Evolutionary conservation across 2,888 invertebrate genomes (phyloP).

Genomic region (Calameuta idolon): DNA sequence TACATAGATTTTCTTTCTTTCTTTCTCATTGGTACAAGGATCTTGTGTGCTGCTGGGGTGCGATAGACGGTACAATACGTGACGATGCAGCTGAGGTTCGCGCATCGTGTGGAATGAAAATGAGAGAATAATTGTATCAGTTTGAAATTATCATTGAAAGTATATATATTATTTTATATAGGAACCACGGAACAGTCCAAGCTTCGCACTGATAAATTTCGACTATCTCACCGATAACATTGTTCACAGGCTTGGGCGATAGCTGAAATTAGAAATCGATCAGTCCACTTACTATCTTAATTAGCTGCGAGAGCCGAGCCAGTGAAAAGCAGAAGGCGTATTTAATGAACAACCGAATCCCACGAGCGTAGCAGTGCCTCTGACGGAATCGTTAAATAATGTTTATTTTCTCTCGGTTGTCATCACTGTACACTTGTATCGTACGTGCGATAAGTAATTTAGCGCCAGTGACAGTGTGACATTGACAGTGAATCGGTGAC

Average conservation of each 20-base stretch:
- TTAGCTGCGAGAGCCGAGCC: background rate
- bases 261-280: background rate
- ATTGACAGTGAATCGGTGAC: background rate
- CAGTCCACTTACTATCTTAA: background rate
- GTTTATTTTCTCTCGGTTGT: background rate
- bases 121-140: background rate
- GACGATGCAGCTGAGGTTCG: too few species aligned
- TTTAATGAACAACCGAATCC: background rate
- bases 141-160: background rate
- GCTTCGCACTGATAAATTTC: background rate
- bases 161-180: background rate
- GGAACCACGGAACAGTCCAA: background rate
- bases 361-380: background rate
- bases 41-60: conserved; percentile 20
- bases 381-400: background rate
- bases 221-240: background rate
- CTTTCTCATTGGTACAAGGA: conserved; percentile 19
- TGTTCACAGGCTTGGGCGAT: background rate
- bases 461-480: background rate
- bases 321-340: background rate
- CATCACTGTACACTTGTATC: background rate
- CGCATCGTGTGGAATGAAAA: background rate
- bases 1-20: background rate
- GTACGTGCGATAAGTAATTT: background rate
- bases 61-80: background rate